Evolutionary conservation across 2,888 invertebrate species (phyloP).

Genomic region (Patella depressa): DNA sequence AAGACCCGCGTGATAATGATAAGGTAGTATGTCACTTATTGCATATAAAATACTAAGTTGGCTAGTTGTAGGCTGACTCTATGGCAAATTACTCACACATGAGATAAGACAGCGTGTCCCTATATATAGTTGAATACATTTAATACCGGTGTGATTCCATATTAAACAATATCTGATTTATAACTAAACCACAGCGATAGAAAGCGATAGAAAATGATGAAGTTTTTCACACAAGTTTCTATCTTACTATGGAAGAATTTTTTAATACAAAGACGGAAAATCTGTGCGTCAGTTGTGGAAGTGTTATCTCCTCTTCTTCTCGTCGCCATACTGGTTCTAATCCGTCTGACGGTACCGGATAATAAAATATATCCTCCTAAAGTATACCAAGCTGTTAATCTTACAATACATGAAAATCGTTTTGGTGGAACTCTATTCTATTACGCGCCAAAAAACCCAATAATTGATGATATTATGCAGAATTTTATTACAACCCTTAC

Average conservation of each 20-base stretch:
- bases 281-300: conserved; percentile 54
- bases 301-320: conserved; percentile 51
- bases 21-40: too few relatives aligned
- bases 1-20: too few relatives aligned
- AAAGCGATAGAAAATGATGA: background rate
- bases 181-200: too few relatives aligned
- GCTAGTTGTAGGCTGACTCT: too few relatives aligned
- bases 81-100: too few relatives aligned
- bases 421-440: background rate
- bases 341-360: conserved; percentile 33
- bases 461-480: background rate
- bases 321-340: conserved; percentile 45
- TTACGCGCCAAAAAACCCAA: conserved; percentile 23
- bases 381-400: conserved; percentile 20
- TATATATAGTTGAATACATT: too few relatives aligned
- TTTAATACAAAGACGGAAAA: conserved; percentile 48
- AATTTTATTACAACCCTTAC: background rate
- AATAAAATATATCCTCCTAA: background rate
- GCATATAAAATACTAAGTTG: too few relatives aligned
- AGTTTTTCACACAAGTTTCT: conserved; percentile 44
- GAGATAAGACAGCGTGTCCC: too few relatives aligned
- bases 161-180: too few relatives aligned
- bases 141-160: too few relatives aligned
- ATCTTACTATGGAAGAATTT: conserved; percentile 60
- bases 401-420: background rate